phyloP scores from a whole-genome alignment of 2,113 vertebrate species.

The Engraulis encrasicolus region DNA sequence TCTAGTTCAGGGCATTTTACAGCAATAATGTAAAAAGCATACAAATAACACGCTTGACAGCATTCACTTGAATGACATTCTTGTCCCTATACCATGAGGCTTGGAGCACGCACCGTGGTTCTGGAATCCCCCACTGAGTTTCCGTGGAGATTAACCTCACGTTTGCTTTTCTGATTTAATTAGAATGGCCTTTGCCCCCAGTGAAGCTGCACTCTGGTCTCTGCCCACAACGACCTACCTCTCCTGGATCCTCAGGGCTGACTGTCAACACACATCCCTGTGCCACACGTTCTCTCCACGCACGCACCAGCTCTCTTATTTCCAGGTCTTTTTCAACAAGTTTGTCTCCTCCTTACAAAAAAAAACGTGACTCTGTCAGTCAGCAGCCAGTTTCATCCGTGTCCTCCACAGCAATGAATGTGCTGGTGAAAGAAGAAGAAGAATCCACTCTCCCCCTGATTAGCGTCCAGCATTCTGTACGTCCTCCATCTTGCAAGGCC shows the following conservation, averaged over 20 bases:
- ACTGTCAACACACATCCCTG: slow-evolving; percentile 73
- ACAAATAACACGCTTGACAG: not conserved
- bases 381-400: slow-evolving; percentile 37
- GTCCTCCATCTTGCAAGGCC: slow-evolving; percentile 54
- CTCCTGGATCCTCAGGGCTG: slow-evolving; percentile 69
- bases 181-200: slow-evolving; percentile 74
- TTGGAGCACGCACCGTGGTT: slow-evolving; percentile 35
- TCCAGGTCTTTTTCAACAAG: not conserved
- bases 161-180: slow-evolving; percentile 78
- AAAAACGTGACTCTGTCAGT: too few species aligned
- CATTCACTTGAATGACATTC: not conserved
- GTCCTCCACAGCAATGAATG: not conserved
- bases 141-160: slow-evolving; percentile 71
- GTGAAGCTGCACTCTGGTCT: slow-evolving; percentile 64
- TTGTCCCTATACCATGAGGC: not conserved
- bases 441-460: slow-evolving; percentile 41
- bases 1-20: not conserved
- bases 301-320: slow-evolving; percentile 48
- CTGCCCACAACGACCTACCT: slow-evolving; percentile 75
- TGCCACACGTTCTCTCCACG: slow-evolving; percentile 38
- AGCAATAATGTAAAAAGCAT: not conserved
- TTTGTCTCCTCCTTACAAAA: slow-evolving; percentile 12
- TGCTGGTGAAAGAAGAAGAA: slow-evolving; percentile 4
- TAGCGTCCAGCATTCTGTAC: slow-evolving; percentile 39
- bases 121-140: slow-evolving; percentile 64